phyloP scores from a whole-genome alignment of 2,113 vertebrate genomes.

The Nesospiza acunhae region DNA sequence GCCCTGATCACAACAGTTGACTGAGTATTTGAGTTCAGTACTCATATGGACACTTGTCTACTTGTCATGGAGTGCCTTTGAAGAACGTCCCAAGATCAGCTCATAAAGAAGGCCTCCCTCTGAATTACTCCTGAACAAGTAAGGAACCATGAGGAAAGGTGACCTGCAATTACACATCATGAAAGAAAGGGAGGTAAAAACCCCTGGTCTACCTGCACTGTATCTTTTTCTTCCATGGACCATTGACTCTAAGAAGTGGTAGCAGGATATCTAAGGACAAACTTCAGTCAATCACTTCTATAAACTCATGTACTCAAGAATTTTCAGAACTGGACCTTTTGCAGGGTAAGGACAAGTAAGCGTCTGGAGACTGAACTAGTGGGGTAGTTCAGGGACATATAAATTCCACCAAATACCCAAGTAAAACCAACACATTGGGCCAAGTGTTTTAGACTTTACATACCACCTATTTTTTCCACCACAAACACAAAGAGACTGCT shows the following conservation, averaged over 20 bases:
- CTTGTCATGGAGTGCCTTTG: neutral
- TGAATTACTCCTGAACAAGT: neutral
- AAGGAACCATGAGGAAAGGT: neutral
- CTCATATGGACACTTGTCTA: neutral
- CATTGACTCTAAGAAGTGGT: neutral
- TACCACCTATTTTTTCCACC: neutral
- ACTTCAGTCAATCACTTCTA: neutral
- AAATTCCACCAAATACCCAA: neutral
- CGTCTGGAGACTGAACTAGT: neutral
- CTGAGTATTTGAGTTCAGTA: neutral
- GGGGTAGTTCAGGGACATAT: neutral
- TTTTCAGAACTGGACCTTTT: neutral
- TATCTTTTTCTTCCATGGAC: neutral
- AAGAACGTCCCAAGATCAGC: neutral
- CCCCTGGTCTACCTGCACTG: neutral
- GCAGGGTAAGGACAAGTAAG: neutral
- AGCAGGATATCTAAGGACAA: neutral
- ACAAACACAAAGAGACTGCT: neutral
- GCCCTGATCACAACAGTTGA: neutral
- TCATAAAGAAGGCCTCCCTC: neutral
- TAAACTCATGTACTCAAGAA: neutral
- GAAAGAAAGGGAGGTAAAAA: neutral
- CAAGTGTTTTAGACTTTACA: neutral
- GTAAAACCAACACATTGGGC: neutral
- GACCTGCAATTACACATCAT: neutral